Conservation (phyloP, 2,113 vertebrate genomes). For the Hipposideros armiger region DNA sequence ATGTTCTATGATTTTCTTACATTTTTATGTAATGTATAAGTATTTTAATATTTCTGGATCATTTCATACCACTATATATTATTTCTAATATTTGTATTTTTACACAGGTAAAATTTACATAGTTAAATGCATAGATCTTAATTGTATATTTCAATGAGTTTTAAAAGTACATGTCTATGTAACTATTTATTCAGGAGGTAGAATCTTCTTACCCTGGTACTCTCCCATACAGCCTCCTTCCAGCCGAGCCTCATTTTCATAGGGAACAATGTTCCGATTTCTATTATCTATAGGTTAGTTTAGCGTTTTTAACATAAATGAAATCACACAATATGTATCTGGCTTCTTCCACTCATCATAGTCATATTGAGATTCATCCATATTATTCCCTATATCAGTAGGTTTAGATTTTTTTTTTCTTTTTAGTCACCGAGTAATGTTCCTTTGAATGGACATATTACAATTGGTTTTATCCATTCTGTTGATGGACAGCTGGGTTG, state of each 20-base stretch:
- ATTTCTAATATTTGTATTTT: constrained; percentile 22
- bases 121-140: not conserved
- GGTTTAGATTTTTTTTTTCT: not conserved
- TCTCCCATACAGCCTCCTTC: not conserved
- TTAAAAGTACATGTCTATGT: not conserved
- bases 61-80: not conserved
- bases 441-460: not conserved
- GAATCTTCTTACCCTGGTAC: not conserved
- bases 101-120: not conserved
- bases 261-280: not conserved
- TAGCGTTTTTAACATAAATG: not conserved
- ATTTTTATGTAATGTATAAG: not conserved
- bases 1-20: not conserved
- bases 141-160: not conserved
- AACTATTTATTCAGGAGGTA: not conserved
- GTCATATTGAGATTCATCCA: not conserved
- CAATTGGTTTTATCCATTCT: not conserved
- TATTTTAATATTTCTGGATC: not conserved
- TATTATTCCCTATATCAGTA: not conserved
- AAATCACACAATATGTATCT: not conserved
- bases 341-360: not conserved
- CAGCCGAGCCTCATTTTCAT: not conserved
- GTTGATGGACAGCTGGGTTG: not conserved
- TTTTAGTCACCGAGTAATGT: not conserved
- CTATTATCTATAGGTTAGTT: not conserved